Base-by-base conservation (phyloP, 2,797 vertebrate species). In the Cygnus olor region DNA sequence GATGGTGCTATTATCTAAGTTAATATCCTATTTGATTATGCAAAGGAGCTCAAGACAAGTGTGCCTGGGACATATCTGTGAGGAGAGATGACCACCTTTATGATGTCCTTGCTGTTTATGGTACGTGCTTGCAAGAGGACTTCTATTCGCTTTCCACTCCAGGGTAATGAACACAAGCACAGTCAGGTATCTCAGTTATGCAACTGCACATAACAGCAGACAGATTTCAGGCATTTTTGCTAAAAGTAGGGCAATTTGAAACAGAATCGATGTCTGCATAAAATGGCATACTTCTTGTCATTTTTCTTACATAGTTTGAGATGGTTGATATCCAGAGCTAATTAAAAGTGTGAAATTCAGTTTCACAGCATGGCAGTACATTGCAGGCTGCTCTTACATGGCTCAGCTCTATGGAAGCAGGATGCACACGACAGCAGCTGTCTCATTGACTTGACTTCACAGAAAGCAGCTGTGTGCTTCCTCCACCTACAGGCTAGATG, bases 1-100 rank as follows among this genome's bases (percentile, higher is more conserved):
- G 96, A 94, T 97, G 96, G 96, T 96, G 96, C 97, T 97, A 17
- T 96, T 94, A 95, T 96, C 94, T 96, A 94, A 95, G 92, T 88
- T 93, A 96, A 92, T 88, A 88, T 69, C 93, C 94, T 63, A 80
- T 34, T 22, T 95, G 68, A 86, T 92, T 95, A 96, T 94, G 88
- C 61, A 94, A 82, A 79, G 25, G 5, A 88, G 27, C 42, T 89
- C 40, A 68, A 73, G 70, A 63, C 9, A 65, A 92, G 7, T 21
- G 2, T 70, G 30, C 11, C 28, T 77, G 56, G 21, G 34, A 40
- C 45, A 63, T 91, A 69, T 11, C 63, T 71, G 42, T 49, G 49
- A 89, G 60, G 18, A 51, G 10, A 53, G 10, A 11, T 7, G 1
- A 80, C 51, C 40, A 53, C 54, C 34, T 74, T 77, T 61, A 54